Conservation (phyloP, 2,113 vertebrate genomes). For the Brachypteracias leptosomus region DNA sequence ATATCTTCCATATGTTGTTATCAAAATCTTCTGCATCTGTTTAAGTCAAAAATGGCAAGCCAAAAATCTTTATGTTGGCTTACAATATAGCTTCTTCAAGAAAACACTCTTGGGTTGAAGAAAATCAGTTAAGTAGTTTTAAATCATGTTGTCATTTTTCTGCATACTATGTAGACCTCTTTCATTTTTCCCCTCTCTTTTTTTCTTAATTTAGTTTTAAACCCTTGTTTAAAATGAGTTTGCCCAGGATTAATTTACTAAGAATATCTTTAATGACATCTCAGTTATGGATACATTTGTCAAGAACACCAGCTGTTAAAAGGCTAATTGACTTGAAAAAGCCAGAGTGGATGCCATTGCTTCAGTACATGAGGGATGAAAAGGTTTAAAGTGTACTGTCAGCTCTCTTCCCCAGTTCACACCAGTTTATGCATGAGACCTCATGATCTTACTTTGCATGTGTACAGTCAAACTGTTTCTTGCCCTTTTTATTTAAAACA, state of each 20-base stretch:
- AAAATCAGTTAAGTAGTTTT: constrained; percentile 25
- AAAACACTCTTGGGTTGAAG: neutral
- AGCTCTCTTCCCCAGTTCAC: neutral
- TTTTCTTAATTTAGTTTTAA: constrained; percentile 17
- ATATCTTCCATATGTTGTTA: constrained; percentile 59
- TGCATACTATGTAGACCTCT: neutral
- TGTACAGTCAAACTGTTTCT: neutral
- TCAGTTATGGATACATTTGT: constrained; percentile 14
- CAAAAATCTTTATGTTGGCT: constrained; percentile 31
- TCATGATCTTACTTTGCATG: neutral
- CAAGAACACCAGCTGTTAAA: constrained; percentile 10
- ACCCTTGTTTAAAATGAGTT: constrained; percentile 16
- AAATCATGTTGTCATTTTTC: constrained; percentile 37
- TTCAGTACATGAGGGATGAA: neutral
- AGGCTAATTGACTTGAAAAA: neutral
- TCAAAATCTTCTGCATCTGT: constrained; percentile 38
- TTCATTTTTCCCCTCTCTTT: neutral
- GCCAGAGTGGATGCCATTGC: neutral
- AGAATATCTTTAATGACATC: constrained; percentile 52
- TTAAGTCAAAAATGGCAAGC: constrained; percentile 46
- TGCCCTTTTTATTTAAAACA: neutral
- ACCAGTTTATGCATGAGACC: neutral
- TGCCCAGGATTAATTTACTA: constrained; percentile 28
- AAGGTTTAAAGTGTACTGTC: neutral
- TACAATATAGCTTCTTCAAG: neutral